phyloP scores from a whole-genome alignment of 2,113 vertebrate species.

The Okapia johnstoni region DNA sequence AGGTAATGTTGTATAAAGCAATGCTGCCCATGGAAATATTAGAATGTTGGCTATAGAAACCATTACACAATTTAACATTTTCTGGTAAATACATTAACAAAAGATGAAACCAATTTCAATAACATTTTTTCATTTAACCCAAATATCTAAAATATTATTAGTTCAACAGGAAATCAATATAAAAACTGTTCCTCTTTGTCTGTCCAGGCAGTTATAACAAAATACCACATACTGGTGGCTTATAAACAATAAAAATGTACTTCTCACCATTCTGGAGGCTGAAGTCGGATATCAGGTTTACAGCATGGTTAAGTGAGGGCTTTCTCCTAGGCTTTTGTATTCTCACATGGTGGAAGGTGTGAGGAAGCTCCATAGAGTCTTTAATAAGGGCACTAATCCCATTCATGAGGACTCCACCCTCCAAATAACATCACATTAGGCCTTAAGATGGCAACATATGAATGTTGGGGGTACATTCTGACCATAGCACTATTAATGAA shows the following conservation, averaged over 20 bases:
- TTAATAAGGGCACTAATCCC: neutral
- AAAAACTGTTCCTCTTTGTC: neutral
- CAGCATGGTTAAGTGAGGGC: neutral
- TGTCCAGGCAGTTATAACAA: neutral
- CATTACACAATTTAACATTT: neutral
- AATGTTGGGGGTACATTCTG: neutral
- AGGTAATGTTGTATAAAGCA: neutral
- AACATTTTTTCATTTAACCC: neutral
- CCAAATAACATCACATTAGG: too few relatives aligned
- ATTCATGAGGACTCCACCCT: neutral
- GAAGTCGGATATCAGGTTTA: neutral
- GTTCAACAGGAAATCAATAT: neutral
- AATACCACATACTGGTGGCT: neutral
- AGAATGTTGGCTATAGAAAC: neutral
- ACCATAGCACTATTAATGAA: neutral
- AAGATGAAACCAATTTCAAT: neutral
- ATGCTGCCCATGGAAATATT: neutral
- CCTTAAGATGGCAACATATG: neutral
- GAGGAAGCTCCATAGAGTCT: neutral
- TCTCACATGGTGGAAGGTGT: neutral
- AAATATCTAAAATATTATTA: neutral
- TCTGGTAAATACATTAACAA: neutral
- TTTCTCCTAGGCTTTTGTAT: neutral
- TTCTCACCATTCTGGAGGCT: neutral
- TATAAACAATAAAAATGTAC: neutral